Evolutionary conservation across 1,140 invertebrate species (phyloP).

Genomic region (Pomacea maculata): DNA sequence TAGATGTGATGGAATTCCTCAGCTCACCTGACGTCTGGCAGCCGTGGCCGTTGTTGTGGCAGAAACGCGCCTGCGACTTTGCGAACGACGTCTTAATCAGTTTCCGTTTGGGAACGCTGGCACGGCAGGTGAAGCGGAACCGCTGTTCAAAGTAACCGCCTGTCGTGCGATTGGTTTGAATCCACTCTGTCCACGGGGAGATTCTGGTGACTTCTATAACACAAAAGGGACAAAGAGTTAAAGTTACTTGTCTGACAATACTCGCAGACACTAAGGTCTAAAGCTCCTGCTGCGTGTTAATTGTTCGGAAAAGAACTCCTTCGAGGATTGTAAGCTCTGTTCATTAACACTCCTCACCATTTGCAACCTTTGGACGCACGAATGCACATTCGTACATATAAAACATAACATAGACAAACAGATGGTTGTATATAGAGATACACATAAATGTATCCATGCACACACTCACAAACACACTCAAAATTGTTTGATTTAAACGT

Average conservation of each 20-base stretch:
- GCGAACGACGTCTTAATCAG: constrained; percentile 72
- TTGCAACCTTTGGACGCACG: too few relatives aligned
- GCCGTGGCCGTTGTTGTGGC: constrained; percentile 70
- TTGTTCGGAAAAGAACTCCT: too few relatives aligned
- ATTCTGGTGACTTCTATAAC: constrained; percentile 46
- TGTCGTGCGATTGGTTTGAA: constrained; percentile 67
- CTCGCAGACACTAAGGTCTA: too few relatives aligned
- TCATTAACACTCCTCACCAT: too few relatives aligned
- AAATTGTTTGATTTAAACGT: too few relatives aligned
- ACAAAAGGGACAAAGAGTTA: constrained; percentile 12
- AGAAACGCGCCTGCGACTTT: constrained; percentile 83
- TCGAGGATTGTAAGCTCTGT: too few relatives aligned
- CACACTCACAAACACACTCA: too few relatives aligned
- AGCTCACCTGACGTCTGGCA: constrained; percentile 58
- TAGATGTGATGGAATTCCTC: constrained; percentile 36
- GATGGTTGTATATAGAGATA: too few relatives aligned
- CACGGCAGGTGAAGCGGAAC: constrained; percentile 80
- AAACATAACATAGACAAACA: too few relatives aligned
- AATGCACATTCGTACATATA: too few relatives aligned
- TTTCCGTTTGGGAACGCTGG: constrained; percentile 75
- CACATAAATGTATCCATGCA: too few relatives aligned
- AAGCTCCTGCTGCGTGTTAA: too few relatives aligned
- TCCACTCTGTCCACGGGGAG: constrained; percentile 79
- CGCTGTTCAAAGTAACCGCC: constrained; percentile 77
- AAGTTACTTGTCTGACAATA: background rate